phyloP scores from a whole-genome alignment of 1,140 invertebrate species.

The Diplogasteroides magnus region DNA sequence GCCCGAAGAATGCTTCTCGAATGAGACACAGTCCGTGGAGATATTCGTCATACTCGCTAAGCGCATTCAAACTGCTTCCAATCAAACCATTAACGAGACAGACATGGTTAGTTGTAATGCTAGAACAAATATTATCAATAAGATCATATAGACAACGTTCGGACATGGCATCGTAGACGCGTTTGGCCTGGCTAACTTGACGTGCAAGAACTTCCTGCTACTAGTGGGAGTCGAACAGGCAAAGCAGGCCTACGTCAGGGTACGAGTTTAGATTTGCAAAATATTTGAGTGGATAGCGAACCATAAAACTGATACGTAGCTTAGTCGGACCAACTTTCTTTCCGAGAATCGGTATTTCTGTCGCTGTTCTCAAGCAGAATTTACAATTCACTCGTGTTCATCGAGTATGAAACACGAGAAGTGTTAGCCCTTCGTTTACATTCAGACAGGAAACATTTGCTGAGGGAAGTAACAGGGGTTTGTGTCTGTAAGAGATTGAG shows the following conservation, averaged over 20 bases:
- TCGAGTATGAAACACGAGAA: too few relatives aligned
- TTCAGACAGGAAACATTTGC: too few relatives aligned
- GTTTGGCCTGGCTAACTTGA: slow-evolving; percentile 13
- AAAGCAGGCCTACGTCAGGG: slow-evolving; percentile 22
- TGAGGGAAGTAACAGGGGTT: too few relatives aligned
- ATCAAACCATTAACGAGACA: slow-evolving; percentile 17
- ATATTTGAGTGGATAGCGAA: too few relatives aligned
- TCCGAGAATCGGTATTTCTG: too few relatives aligned
- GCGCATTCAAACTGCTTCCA: slow-evolving; percentile 17
- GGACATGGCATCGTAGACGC: slow-evolving; percentile 18
- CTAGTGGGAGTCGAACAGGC: slow-evolving; percentile 20
- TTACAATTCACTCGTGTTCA: too few relatives aligned
- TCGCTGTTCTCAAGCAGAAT: too few relatives aligned
- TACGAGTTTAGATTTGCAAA: background rate
- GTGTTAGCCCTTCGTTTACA: too few relatives aligned
- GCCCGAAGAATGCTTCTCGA: slow-evolving; percentile 6
- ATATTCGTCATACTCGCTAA: slow-evolving; percentile 24
- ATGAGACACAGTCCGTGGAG: slow-evolving; percentile 11
- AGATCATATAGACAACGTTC: slow-evolving; percentile 20
- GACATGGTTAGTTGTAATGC: slow-evolving; percentile 11
- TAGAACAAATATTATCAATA: background rate
- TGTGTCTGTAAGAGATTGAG: too few relatives aligned
- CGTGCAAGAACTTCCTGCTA: slow-evolving; percentile 20
- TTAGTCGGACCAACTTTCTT: too few relatives aligned
- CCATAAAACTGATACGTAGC: too few relatives aligned